A percentile compares a stretch with the other conserved stretches of the same genome.
These are phyloP conservation scores for Sinocyclocheilus anshuiensis DNA, from an alignment of 2,113 vertebrate genomes.

Conservation along the genomic window DNA sequence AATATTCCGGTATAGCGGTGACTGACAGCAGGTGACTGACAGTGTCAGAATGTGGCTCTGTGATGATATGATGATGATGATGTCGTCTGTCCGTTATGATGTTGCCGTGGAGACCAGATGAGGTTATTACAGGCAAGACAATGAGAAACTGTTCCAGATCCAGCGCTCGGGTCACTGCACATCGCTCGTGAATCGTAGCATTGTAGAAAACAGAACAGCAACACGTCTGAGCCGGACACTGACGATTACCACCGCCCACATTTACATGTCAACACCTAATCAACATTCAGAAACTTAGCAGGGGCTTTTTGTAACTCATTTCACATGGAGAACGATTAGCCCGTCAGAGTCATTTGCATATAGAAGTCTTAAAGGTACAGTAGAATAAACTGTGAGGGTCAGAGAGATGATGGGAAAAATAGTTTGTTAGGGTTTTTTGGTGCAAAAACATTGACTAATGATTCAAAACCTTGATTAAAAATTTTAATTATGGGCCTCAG, in stretches of 20 bases:
- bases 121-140: neutral
- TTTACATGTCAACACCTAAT: conserved; percentile 2
- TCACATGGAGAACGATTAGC: neutral
- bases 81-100: neutral
- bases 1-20: neutral
- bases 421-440: neutral
- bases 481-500: neutral
- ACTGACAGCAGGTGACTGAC: neutral
- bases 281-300: neutral
- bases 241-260: neutral
- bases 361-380: neutral
- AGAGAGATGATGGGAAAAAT: too few species aligned
- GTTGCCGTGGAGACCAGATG: neutral
- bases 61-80: neutral
- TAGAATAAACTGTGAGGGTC: neutral
- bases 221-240: conserved; percentile 8
- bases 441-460: neutral
- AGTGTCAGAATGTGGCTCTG: neutral
- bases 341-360: neutral
- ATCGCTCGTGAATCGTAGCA: neutral
- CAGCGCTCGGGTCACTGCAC: conserved; percentile 14
- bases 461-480: neutral
- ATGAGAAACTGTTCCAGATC: neutral
- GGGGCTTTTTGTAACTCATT: neutral
- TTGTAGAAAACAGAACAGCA: conserved; percentile 18